Evolutionary conservation across 2,888 invertebrate species (phyloP).

Genomic region (Myathropa florea): DNA sequence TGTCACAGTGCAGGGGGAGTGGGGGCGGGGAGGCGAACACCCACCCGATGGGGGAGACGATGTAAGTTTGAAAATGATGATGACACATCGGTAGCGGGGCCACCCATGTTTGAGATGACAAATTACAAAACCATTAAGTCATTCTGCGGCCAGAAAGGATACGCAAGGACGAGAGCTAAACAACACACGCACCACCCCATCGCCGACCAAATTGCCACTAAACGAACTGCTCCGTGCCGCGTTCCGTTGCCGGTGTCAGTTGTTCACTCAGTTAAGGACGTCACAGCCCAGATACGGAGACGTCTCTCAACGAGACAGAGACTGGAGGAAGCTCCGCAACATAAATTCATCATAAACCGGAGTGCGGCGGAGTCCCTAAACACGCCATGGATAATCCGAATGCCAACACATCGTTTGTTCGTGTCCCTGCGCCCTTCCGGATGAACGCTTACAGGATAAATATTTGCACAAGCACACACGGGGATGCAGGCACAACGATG

Average conservation of each 20-base stretch:
- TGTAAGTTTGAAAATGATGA: constrained; percentile 50
- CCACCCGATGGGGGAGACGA: neutral
- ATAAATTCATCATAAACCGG: constrained; percentile 69
- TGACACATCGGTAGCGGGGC: constrained; percentile 66
- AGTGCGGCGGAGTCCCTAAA: constrained; percentile 56
- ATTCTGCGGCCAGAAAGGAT: constrained; percentile 68
- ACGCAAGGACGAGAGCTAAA: constrained; percentile 45
- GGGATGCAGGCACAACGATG: constrained; percentile 36
- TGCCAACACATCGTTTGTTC: constrained; percentile 62
- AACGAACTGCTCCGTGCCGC: constrained; percentile 54
- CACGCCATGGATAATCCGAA: constrained; percentile 56
- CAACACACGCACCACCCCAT: constrained; percentile 44
- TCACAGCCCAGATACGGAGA: constrained; percentile 41
- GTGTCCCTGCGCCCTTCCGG: neutral
- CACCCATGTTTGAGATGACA: constrained; percentile 67
- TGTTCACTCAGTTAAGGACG: constrained; percentile 67
- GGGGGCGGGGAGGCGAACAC: neutral
- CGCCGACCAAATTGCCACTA: constrained; percentile 63
- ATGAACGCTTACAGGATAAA: constrained; percentile 61
- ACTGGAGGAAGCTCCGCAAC: constrained; percentile 49
- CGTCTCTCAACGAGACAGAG: neutral
- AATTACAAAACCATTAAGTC: constrained; percentile 72
- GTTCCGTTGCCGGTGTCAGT: constrained; percentile 57
- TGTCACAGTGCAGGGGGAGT: neutral
- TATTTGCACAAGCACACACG: constrained; percentile 52